These are phyloP conservation scores for Drosophila kikkawai DNA, from an alignment of 1,140 invertebrate species.

Conservation along the genomic window DNA sequence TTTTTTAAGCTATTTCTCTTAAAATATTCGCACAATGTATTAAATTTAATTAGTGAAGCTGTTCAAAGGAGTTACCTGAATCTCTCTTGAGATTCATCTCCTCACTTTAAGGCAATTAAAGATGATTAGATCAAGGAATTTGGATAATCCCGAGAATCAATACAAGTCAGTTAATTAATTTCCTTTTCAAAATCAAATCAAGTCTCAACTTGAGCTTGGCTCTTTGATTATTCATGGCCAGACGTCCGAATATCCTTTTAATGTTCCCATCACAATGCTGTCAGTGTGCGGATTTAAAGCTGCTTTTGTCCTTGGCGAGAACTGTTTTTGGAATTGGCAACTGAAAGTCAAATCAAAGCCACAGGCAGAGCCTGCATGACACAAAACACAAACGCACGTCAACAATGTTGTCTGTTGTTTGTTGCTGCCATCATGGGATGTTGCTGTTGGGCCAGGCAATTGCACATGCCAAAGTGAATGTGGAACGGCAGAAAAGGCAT, in stretches of 20 bases:
- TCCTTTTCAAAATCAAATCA: slow-evolving; percentile 29
- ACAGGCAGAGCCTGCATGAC: slow-evolving; percentile 37
- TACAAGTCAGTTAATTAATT: slow-evolving; percentile 29
- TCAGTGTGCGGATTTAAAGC: slow-evolving; percentile 32
- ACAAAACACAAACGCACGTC: slow-evolving; percentile 55
- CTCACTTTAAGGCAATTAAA: background rate
- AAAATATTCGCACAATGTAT: too few relatives aligned
- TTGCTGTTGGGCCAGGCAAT: slow-evolving; percentile 31
- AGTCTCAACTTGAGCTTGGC: background rate
- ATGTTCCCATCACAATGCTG: slow-evolving; percentile 22
- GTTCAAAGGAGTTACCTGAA: background rate
- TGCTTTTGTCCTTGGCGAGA: slow-evolving; percentile 24
- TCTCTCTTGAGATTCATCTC: background rate
- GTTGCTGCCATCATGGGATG: slow-evolving; percentile 6
- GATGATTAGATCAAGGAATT: slow-evolving; percentile 6
- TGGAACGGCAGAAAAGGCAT: slow-evolving; percentile 20
- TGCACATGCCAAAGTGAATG: slow-evolving; percentile 39
- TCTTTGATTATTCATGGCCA: slow-evolving; percentile 14
- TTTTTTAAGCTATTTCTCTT: too few relatives aligned
- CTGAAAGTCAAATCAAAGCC: slow-evolving; percentile 74
- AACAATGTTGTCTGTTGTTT: slow-evolving; percentile 47
- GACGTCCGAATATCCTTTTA: slow-evolving; percentile 19
- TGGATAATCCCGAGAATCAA: background rate
- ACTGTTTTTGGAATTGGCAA: slow-evolving; percentile 54
- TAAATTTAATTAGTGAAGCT: background rate